Evolutionary conservation across 2,888 invertebrate species (phyloP).

Genomic region (Pterostichus madidus): DNA sequence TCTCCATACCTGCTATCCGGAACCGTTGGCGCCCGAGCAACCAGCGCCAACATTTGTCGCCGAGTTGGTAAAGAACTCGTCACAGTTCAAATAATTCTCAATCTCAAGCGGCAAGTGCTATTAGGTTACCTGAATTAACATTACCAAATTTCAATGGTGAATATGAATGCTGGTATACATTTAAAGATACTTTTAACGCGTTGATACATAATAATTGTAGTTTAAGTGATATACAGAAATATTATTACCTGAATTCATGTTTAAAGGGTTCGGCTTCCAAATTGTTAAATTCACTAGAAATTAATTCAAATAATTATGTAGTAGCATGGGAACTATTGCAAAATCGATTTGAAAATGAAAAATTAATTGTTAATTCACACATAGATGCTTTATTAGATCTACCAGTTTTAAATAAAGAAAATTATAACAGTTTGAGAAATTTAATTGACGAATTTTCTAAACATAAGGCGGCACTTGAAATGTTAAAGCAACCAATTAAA

Average conservation of each 20-base stretch:
- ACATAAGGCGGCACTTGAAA: slow-evolving; percentile 21
- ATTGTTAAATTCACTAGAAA: background rate
- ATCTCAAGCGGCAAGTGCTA: background rate
- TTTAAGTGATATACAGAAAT: slow-evolving; percentile 37
- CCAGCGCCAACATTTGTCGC: too few species aligned
- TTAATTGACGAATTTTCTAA: slow-evolving; percentile 51
- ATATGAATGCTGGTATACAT: slow-evolving; percentile 13
- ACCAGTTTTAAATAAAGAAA: slow-evolving; percentile 9
- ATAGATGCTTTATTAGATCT: slow-evolving; percentile 1
- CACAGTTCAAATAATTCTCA: too few species aligned
- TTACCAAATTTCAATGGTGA: slow-evolving; percentile 10
- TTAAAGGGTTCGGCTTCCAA: background rate
- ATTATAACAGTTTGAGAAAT: slow-evolving; percentile 31
- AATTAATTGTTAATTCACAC: slow-evolving; percentile 27
- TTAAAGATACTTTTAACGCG: slow-evolving; percentile 21
- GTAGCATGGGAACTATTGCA: slow-evolving; percentile 16
- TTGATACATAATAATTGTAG: slow-evolving; percentile 18
- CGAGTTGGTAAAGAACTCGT: too few species aligned
- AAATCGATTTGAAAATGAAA: slow-evolving; percentile 31
- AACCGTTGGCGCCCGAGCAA: too few species aligned
- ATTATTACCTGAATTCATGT: background rate
- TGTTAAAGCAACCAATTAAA: background rate
- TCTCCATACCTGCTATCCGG: too few species aligned
- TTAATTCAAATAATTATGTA: slow-evolving; percentile 11
- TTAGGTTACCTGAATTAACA: slow-evolving; percentile 10